phyloP scores from a whole-genome alignment of 2,888 invertebrate genomes.

The Cistogaster globosa region DNA sequence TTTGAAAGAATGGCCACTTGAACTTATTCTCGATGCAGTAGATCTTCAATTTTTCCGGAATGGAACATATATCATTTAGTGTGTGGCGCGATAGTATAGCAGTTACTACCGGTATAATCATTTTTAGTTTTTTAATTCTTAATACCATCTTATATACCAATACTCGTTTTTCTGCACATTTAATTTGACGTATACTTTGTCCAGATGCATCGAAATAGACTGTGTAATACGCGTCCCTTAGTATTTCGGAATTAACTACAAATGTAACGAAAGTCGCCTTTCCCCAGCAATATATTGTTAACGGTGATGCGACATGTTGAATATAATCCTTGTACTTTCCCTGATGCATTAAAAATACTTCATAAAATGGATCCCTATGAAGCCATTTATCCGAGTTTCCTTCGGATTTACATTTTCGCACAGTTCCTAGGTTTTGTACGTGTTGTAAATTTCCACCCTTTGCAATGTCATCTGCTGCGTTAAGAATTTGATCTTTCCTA shows the following conservation, averaged over 20 bases:
- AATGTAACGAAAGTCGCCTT: neutral
- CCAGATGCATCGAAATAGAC: neutral
- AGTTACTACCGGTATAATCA: neutral
- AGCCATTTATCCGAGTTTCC: neutral
- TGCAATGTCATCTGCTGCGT: constrained; percentile 21
- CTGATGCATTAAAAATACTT: constrained; percentile 31
- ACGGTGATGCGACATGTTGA: constrained; percentile 8
- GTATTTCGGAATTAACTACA: no score
- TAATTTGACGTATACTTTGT: constrained; percentile 15
- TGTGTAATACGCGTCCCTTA: no score
- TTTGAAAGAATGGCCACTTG: constrained; percentile 32
- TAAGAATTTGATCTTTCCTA: constrained; percentile 21
- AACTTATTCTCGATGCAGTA: constrained; percentile 20
- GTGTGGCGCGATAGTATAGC: constrained; percentile 29
- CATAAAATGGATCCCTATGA: constrained; percentile 11
- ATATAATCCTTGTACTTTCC: neutral
- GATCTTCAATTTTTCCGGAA: constrained; percentile 9
- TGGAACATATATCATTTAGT: neutral
- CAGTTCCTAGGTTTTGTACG: neutral
- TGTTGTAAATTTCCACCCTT: constrained; percentile 18
- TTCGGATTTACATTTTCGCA: constrained; percentile 28
- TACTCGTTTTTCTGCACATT: constrained; percentile 20
- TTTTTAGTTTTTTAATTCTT: neutral
- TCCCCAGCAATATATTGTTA: neutral
- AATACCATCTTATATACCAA: constrained; percentile 20